Evolutionary conservation across 2,113 vertebrate genomes (phyloP).

Genomic region (Hepsetus odoe): DNA sequence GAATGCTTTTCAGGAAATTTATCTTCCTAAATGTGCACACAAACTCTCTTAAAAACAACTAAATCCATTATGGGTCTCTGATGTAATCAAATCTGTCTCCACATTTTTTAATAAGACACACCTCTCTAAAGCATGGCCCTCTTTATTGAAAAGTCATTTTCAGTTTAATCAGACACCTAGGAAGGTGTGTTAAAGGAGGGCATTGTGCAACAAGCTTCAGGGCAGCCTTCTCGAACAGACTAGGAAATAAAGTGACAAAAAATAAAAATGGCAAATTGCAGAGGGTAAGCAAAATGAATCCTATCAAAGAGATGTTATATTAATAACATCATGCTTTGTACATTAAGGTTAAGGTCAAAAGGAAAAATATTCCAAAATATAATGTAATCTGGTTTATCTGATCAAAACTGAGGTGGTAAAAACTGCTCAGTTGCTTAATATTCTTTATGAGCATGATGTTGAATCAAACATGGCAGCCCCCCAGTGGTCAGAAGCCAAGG

Average conservation of each 20-base stretch:
- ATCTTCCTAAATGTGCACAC: neutral
- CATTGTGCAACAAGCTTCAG: slow-evolving; percentile 14
- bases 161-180: slow-evolving; percentile 3
- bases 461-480: neutral
- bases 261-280: neutral
- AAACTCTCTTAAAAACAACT: neutral
- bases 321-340: too few relatives aligned
- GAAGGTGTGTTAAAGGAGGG: slow-evolving; percentile 8
- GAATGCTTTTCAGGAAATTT: neutral
- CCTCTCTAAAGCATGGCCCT: neutral
- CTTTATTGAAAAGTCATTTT: neutral
- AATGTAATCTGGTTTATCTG: neutral
- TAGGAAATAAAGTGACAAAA: slow-evolving; percentile 21
- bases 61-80: neutral
- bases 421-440: neutral
- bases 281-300: neutral
- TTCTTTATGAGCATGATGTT: too few relatives aligned
- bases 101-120: neutral
- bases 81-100: neutral
- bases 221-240: neutral
- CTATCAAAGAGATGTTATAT: neutral
- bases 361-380: neutral
- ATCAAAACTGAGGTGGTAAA: neutral
- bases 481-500: slow-evolving; percentile 16
- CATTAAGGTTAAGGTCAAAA: neutral